Conservation (phyloP, 2,113 vertebrate species). For the Turdus rufiventris region DNA sequence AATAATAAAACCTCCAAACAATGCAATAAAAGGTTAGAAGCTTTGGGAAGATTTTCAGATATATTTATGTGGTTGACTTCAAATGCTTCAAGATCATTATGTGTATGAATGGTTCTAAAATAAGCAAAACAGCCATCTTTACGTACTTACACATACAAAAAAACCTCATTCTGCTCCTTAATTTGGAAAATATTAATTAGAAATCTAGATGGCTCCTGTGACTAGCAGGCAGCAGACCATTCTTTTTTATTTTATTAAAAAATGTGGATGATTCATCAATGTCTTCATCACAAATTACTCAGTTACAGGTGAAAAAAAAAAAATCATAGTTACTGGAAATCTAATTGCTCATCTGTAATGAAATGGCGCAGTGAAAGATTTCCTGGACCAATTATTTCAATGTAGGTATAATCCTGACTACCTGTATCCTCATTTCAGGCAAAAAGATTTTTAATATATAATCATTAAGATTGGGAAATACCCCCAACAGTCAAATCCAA, state of each 20-base stretch:
- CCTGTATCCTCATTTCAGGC: not conserved
- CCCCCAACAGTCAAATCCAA: not conserved
- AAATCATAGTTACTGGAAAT: not conserved
- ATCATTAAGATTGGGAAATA: not conserved
- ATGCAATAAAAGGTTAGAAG: not conserved
- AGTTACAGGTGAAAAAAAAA: no score
- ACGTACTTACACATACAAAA: not conserved
- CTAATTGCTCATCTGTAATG: not conserved
- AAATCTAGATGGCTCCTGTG: not conserved
- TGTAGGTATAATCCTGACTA: not conserved
- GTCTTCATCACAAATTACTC: not conserved
- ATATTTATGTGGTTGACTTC: not conserved
- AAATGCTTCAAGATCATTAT: not conserved
- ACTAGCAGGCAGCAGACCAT: not conserved
- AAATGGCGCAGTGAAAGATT: not conserved
- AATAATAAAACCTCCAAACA: not conserved
- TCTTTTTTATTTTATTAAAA: not conserved
- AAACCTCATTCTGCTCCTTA: not conserved
- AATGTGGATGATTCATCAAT: not conserved
- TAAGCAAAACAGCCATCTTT: not conserved
- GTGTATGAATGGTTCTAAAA: not conserved
- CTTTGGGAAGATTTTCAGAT: not conserved
- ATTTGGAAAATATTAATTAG: not conserved
- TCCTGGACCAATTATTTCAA: not conserved
- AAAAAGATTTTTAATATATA: not conserved